Percentiles rank a stretch among this genome's conserved stretches.
Conservation (phyloP, 2,113 vertebrate genomes). For the Xiphophorus couchianus region DNA sequence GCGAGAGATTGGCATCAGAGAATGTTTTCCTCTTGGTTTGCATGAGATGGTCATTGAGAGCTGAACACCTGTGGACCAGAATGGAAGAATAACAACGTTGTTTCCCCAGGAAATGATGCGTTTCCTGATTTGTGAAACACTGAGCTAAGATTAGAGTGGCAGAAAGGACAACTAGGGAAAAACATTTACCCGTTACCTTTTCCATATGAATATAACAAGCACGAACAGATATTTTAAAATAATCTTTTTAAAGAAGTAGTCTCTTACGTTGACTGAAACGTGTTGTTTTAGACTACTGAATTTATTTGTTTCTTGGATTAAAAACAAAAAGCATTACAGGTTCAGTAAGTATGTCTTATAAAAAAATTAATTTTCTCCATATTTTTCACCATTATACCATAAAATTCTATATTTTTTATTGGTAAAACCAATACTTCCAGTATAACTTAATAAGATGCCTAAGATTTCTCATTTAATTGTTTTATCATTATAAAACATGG, state of each 20-base stretch:
- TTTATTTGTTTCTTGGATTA: not conserved
- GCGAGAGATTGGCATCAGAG: conserved; percentile 57
- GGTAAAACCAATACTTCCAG: too few species aligned
- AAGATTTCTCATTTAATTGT: too few species aligned
- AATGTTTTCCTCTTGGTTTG: conserved; percentile 36
- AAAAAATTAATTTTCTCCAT: too few species aligned
- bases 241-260: not conserved
- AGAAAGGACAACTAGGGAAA: conserved; percentile 23
- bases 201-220: not conserved
- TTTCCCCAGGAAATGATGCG: conserved; percentile 71
- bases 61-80: conserved; percentile 74
- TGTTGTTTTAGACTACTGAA: not conserved
- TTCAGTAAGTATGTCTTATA: too few species aligned
- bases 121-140: conserved; percentile 63
- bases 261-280: too few species aligned
- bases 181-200: conserved; percentile 29
- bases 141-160: conserved; percentile 51
- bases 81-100: conserved; percentile 72
- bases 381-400: too few species aligned
- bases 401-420: too few species aligned
- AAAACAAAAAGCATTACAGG: too few species aligned
- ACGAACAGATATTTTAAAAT: not conserved
- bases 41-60: conserved; percentile 55
- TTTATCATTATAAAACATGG: too few species aligned
- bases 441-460: too few species aligned